Evolutionary conservation across 2,113 vertebrate genomes (phyloP), one percentile per base, ranked within the genome.

Genomic region (Gasterosteus nipponicus): DNA sequence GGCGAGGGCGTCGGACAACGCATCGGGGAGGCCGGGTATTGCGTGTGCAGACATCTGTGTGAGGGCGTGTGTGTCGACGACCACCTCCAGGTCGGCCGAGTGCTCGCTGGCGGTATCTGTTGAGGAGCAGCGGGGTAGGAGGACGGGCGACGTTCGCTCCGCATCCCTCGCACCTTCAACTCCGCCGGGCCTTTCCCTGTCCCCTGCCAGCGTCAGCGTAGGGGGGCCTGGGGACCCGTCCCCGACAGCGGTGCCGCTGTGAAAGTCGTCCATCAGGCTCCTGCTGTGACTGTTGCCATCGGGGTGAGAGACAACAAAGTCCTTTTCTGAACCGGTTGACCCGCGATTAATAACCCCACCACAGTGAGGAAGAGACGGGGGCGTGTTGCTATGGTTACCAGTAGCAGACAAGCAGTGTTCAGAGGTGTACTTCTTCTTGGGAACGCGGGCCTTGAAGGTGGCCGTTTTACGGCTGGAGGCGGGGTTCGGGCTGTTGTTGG

Each of bases 61-160:
- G 58, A 38, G 57, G 35, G 73, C 4, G 41, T 66, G 79, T 0
- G 82, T 33, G 66, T 90, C 86, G 1, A 60, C 71, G 9, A 83
- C 84, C 6, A 93, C 94, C 62, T 96, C 96, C 68, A 96, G 78
- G 58, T 97, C 96, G 0, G 96, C 95, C 0, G 96, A 97, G 87
- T 97, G 95, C 86, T 98, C 96, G 0, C 96, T 97, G 79, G 96
- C 96, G 0, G 96, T 98, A 92, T 98, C 96, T 0, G 96, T 97
- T 5, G 96, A 96, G 38, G 96, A 98, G 44, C 96, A 98, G 39
- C 96, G 95, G 8, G 92, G 89, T 18, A 91, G 84, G 1, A 95
- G 95, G 29, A 90, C 94, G 57, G 82, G 84, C 51, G 74, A 87
- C 82, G 89, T 69, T 54, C 82, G 71, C 78, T 87, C 84, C 59